Evolutionary conservation across 2,113 vertebrate species (phyloP), one percentile per base, ranked within the genome.

Genomic region (Diphyllodes magnificus): DNA sequence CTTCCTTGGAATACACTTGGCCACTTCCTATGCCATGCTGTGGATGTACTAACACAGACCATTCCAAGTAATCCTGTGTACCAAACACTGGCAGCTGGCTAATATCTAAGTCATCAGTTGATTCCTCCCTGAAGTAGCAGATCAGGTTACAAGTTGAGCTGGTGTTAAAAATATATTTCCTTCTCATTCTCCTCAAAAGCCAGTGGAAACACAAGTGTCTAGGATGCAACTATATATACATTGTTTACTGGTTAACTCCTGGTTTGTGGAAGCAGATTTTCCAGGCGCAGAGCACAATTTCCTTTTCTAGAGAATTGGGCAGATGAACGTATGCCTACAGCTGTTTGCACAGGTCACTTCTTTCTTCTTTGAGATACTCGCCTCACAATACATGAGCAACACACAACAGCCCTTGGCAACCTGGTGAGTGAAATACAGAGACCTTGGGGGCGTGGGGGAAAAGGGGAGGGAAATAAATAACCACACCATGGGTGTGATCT

Each of bases 361-460:
- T 79, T 76, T 54, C 35, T 66, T 47, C 61, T 69, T 57, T 47
- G 63, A 51, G 71, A 42, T 15, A 64, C 27, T 63, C 10, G 1
- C 53, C n/a, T 92, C 31, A 64, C 33, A 85, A 35, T 27, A 54
- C 17, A 30, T 5, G 17, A 76, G 21, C 54, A 76, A 61, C 30
- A 59, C 6, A 6, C 47, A 57, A 57, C 14, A 71, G 63, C 31
- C 49, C 33, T 53, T 53, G 37, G 66, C 53, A 82, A 57, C 51
- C 50, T 44, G 13, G 24, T 20, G 13, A 76, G 9, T 31, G 44
- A 92, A 75, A 75, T 35, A 72, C 8, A 69, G 50, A 75, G 37
- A 51, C 13, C 27, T 65, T 6, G 22, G 39, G 1, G 6, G 3
- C 0, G 4, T 22, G 11, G 53, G 16, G 16, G 20, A 51, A 49